Percentiles rank a stretch among this genome's conserved stretches.
Conservation (phyloP, 2,797 vertebrate species). For the Enteromius radiatus region DNA sequence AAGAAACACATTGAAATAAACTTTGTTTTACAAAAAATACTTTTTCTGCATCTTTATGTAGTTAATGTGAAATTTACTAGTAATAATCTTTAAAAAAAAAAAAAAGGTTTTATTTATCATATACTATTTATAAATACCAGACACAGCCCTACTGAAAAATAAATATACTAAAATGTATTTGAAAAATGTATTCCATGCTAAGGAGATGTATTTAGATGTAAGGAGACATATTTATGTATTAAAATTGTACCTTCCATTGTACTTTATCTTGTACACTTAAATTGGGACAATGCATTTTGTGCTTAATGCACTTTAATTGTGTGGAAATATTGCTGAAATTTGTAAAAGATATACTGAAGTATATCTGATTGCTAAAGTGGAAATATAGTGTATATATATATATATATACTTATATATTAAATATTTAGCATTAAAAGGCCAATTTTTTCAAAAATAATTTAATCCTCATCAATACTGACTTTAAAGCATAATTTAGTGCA, state of each 20-base stretch:
- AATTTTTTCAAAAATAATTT: too few relatives aligned
- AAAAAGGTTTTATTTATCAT: neutral
- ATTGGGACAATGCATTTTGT: neutral
- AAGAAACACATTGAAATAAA: neutral
- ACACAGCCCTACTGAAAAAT: neutral
- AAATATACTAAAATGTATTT: neutral
- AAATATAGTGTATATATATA: too few relatives aligned
- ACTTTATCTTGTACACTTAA: neutral
- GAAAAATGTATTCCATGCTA: neutral
- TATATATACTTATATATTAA: too few relatives aligned
- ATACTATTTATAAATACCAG: neutral
- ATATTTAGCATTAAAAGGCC: too few relatives aligned
- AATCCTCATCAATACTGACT: neutral
- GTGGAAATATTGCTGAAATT: neutral
- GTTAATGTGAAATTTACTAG: neutral
- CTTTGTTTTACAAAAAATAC: neutral
- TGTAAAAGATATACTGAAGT: too few relatives aligned
- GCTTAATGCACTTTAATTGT: neutral
- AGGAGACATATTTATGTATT: neutral
- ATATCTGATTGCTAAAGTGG: too few relatives aligned
- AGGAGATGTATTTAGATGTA: neutral
- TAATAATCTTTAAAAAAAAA: neutral
- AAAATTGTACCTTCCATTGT: neutral
- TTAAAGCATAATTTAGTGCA: neutral
- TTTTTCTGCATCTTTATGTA: neutral